Conservation (phyloP, 2,797 vertebrate species). For the Microchirus variegatus region DNA sequence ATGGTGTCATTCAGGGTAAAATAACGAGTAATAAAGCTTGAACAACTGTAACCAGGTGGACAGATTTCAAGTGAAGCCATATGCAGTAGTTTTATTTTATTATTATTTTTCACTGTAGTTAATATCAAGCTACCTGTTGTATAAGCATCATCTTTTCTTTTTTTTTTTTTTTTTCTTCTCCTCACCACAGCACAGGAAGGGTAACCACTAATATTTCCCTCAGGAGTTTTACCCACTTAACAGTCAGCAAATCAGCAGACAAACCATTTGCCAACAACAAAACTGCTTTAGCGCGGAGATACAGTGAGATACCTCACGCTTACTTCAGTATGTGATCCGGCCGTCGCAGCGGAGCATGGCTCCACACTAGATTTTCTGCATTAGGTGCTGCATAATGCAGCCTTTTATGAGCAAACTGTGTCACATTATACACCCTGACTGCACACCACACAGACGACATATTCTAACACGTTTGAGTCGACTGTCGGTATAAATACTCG, state of each 20-base stretch:
- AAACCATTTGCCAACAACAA: not conserved
- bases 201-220: conserved; percentile 60
- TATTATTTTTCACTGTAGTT: conserved; percentile 1
- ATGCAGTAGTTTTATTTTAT: conserved; percentile 4
- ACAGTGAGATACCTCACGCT: not conserved
- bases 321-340: conserved; percentile 3
- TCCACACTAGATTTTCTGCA: conserved; percentile 28
- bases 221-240: conserved; percentile 8
- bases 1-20: conserved; percentile 51
- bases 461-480: conserved; percentile 4
- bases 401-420: conserved; percentile 32
- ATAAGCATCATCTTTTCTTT: not conserved
- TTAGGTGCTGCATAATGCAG: conserved; percentile 47
- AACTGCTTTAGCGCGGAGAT: not conserved
- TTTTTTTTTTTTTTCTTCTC: conserved; percentile 7
- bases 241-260: no score
- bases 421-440: conserved; percentile 26
- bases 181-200: conserved; percentile 26
- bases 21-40: conserved; percentile 18
- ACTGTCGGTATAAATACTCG: conserved; percentile 4
- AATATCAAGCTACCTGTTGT: conserved; percentile 7
- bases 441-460: not conserved
- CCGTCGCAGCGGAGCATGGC: conserved; percentile 12
- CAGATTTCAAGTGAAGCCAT: conserved; percentile 8
- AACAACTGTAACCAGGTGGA: not conserved